phyloP scores from a whole-genome alignment of 1,140 invertebrate genomes.

The Drosophila sp. region DNA sequence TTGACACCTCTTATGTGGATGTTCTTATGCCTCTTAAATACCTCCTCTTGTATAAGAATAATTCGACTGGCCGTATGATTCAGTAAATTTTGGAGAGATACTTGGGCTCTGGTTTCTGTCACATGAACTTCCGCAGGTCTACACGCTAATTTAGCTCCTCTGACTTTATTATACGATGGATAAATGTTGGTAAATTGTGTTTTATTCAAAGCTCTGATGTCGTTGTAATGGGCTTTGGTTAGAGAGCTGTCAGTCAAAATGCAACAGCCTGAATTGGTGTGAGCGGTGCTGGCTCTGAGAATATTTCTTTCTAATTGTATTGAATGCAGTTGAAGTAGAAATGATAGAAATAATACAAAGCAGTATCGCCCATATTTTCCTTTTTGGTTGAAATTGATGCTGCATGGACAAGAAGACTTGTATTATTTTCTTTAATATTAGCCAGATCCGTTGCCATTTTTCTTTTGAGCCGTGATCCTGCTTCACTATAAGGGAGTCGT shows the following conservation, averaged over 20 bases:
- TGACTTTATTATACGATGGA: neutral
- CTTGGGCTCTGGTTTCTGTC: conserved; percentile 8
- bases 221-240: neutral
- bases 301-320: no score
- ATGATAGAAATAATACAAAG: no score
- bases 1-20: neutral
- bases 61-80: conserved; percentile 3
- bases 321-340: no score
- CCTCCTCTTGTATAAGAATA: conserved; percentile 5
- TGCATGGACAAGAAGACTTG: no score
- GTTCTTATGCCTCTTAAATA: conserved; percentile 6
- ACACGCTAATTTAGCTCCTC: neutral
- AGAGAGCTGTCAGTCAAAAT: neutral
- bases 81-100: conserved; percentile 9
- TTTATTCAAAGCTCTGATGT: conserved; percentile 1
- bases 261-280: conserved; percentile 6
- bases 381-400: no score
- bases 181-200: conserved; percentile 1
- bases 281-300: no score
- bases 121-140: conserved; percentile 4
- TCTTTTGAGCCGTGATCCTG: no score
- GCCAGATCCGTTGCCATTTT: no score
- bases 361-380: no score
- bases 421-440: no score
- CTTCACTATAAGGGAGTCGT: no score